Evolutionary conservation across 2,113 vertebrate genomes (phyloP).

Genomic region (Clarias batrachus): DNA sequence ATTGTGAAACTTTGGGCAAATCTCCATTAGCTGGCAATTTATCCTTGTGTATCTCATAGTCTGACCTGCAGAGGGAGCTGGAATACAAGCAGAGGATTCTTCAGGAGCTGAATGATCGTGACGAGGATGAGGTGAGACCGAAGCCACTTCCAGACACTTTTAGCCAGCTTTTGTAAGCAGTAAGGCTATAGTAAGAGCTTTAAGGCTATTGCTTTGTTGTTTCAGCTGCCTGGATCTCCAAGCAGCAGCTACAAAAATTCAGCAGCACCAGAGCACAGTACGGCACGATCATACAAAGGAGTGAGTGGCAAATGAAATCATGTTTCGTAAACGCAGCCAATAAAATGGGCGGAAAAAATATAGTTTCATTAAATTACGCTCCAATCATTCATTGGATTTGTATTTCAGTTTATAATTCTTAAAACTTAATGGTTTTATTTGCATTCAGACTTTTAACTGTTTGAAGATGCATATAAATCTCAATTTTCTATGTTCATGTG

Average conservation of each 20-base stretch:
- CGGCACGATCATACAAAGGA: constrained; percentile 65
- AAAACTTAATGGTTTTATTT: background rate
- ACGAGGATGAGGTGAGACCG: constrained; percentile 78
- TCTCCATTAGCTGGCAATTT: background rate
- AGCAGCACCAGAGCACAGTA: constrained; percentile 69
- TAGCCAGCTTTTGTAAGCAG: background rate
- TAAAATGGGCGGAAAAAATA: background rate
- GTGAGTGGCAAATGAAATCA: constrained; percentile 66
- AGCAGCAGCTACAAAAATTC: constrained; percentile 82
- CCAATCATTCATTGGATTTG: background rate
- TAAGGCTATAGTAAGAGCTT: constrained; percentile 6
- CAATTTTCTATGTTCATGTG: background rate
- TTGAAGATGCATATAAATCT: no score
- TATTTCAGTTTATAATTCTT: background rate
- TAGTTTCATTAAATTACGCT: background rate
- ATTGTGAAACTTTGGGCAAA: background rate
- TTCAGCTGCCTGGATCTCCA: constrained; percentile 67
- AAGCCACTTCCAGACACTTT: background rate
- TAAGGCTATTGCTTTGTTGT: background rate
- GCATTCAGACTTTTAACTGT: background rate
- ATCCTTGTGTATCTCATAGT: constrained; percentile 61
- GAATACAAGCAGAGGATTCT: constrained; percentile 81
- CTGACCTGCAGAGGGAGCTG: constrained; percentile 81
- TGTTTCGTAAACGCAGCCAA: background rate
- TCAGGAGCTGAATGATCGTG: constrained; percentile 80